Conservation (phyloP, 2,113 vertebrate species). For the Leptobrachium leishanense region DNA sequence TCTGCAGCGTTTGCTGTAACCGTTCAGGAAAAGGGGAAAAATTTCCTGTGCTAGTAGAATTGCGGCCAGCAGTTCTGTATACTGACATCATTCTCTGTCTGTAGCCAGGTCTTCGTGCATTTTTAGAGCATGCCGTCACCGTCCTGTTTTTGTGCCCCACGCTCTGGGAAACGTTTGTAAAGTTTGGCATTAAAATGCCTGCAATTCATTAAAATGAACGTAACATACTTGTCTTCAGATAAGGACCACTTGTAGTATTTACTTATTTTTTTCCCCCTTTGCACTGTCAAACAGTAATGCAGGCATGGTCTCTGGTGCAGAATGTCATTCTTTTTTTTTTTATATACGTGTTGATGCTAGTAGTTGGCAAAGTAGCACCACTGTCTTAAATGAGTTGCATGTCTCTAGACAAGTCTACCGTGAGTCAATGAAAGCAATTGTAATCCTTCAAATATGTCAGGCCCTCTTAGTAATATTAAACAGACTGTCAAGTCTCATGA, state of each 20-base stretch:
- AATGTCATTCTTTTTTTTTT: background rate
- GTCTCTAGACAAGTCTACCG: too few species aligned
- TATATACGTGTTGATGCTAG: background rate
- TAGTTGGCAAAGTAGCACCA: too few species aligned
- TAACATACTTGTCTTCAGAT: slow-evolving; percentile 36
- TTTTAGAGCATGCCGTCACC: slow-evolving; percentile 51
- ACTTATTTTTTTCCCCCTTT: background rate
- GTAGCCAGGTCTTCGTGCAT: slow-evolving; percentile 53
- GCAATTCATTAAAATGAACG: slow-evolving; percentile 1
- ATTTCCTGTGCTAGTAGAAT: background rate
- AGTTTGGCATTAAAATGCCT: slow-evolving; percentile 49
- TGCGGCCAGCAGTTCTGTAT: slow-evolving; percentile 33
- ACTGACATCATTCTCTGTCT: slow-evolving; percentile 49
- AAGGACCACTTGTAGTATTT: slow-evolving; percentile 8
- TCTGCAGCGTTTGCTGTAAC: slow-evolving; percentile 46
- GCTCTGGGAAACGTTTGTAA: slow-evolving; percentile 46
- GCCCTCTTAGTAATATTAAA: too few species aligned
- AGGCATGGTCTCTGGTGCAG: background rate
- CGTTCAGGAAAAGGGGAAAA: slow-evolving; percentile 48
- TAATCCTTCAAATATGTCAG: too few species aligned
- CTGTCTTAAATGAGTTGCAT: too few species aligned
- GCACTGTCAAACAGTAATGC: background rate
- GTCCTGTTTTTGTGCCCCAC: slow-evolving; percentile 49
- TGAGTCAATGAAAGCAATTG: too few species aligned
- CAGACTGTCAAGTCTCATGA: too few species aligned